Conservation (phyloP, 1,140 invertebrate genomes). For the Phocides pigmalion region DNA sequence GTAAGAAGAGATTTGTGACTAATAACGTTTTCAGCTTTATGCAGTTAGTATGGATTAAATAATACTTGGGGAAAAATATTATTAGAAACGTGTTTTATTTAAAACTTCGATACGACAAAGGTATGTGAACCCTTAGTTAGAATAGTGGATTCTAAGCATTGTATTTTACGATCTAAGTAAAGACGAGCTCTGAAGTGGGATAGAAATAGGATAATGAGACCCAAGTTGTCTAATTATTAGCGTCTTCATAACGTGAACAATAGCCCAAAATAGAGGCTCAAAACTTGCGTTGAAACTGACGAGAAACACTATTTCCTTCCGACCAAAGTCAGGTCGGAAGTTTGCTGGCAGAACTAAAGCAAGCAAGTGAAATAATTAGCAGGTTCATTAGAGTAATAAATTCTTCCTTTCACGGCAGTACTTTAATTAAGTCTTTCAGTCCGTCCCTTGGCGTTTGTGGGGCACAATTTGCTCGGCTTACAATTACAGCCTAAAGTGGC, state of each 20-base stretch:
- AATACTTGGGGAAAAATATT: too few species aligned
- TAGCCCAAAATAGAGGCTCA: background rate
- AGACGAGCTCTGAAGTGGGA: too few species aligned
- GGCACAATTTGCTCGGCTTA: conserved; percentile 15
- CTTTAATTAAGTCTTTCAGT: conserved; percentile 32
- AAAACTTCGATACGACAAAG: too few species aligned
- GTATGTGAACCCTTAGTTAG: too few species aligned
- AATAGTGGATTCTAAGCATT: too few species aligned
- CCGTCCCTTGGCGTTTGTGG: conserved; percentile 5
- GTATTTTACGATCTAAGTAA: too few species aligned
- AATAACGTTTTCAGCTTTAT: too few species aligned
- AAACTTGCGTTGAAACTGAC: background rate
- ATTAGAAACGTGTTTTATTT: too few species aligned
- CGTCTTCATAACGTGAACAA: background rate
- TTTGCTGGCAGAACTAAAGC: conserved; percentile 10
- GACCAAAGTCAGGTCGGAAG: background rate
- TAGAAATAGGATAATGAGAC: too few species aligned
- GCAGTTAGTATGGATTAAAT: too few species aligned
- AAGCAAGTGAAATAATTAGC: conserved; percentile 15
- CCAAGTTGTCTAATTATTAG: too few species aligned
- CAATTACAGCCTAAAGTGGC: conserved; percentile 3
- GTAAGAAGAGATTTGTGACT: too few species aligned
- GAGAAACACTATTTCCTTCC: background rate
- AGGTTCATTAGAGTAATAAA: conserved; percentile 34
- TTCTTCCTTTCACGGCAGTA: conserved; percentile 14